Base-by-base conservation (phyloP, 2,888 invertebrate species). In the Himalopsyche kuldschensis region DNA sequence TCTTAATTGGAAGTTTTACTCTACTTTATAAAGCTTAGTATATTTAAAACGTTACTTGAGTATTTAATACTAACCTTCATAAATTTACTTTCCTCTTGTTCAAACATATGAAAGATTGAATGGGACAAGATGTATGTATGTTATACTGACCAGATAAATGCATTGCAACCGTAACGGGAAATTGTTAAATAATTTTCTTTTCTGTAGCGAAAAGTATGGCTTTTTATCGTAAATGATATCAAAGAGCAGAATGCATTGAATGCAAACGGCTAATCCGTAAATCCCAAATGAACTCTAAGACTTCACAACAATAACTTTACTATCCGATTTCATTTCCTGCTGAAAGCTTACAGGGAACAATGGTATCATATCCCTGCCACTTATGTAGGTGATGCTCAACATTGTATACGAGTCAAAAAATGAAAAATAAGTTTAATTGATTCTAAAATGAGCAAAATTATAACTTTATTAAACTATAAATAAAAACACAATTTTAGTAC, bases 261-360 rank as follows among this genome's bases (percentile, higher is more conserved):
- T 55, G 20, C 55, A 55, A 55, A 55, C 55, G 55, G 55, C 20
- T 55, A 55, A 55, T 32, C 35, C 20, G 6, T 35, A 77, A 41
- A 35, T 77, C 77, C 80, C 80, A 76, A 63, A 31, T 76, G 80
- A 41, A 80, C 83, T 48, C 75, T 80, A 69, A 69, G 83, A 55
- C 80, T 83, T 83, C 83, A 83, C 83, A 83, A 83, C 83, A 83
- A 83, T 83, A 83, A 83, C 83, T 80, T 80, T 80, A 83, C 80
- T 80, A 83, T 83, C 83, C 83, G 83, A 83, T 80, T 76, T 63
- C 83, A 83, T 83, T 83, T 83, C 76, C 80, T 79, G 32, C 48
- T 35, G 77, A 41, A 77, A 41, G 35, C 77, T 77, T 77, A 77
- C 5, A 35, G 20, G 31, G 75, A 30, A 75, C 55, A 55, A 55